Percentiles rank a stretch among this genome's conserved stretches.
These are phyloP conservation scores for Lophotriccus pileatus DNA, from an alignment of 2,797 vertebrate species.

Conservation along the genomic window DNA sequence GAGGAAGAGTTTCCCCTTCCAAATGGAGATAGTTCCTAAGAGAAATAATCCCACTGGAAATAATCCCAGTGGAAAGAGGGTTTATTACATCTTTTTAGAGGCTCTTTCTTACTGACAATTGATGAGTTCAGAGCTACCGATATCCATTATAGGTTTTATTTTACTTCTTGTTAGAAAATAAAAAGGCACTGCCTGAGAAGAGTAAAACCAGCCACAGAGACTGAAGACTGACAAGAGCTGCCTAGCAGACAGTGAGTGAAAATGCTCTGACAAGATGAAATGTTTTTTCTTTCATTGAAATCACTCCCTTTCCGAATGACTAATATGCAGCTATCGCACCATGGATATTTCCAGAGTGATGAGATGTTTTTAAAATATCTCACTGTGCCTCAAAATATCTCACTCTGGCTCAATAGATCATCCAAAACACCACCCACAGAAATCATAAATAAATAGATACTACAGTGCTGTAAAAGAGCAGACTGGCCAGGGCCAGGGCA, in stretches of 20 bases:
- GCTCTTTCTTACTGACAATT: conserved; percentile 24
- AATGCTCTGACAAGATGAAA: conserved; percentile 68
- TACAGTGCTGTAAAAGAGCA: neutral
- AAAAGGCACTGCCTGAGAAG: conserved; percentile 7
- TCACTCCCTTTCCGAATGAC: conserved; percentile 68
- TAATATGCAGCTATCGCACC: conserved; percentile 56
- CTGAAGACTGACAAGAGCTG: conserved; percentile 54
- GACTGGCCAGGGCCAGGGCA: conserved; percentile 19
- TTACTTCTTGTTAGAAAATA: conserved; percentile 64
- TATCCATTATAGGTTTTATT: conserved; percentile 58
- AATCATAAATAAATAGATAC: conserved; percentile 68
- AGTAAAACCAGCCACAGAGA: conserved; percentile 37
- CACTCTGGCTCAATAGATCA: conserved; percentile 66
- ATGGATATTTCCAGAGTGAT: conserved; percentile 62
- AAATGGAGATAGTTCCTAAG: neutral
- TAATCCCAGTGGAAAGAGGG: conserved; percentile 27
- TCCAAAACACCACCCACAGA: conserved; percentile 61
- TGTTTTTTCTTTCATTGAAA: conserved; percentile 70
- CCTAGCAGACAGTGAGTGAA: conserved; percentile 67
- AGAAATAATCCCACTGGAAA: conserved; percentile 48
- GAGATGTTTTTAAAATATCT: conserved; percentile 70
- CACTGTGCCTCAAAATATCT: conserved; percentile 64
- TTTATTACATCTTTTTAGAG: conserved; percentile 31
- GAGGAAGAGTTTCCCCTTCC: neutral
- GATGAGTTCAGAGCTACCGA: conserved; percentile 51